Conservation (phyloP, 1,140 invertebrate species). For the Ceratosolen solmsi region DNA sequence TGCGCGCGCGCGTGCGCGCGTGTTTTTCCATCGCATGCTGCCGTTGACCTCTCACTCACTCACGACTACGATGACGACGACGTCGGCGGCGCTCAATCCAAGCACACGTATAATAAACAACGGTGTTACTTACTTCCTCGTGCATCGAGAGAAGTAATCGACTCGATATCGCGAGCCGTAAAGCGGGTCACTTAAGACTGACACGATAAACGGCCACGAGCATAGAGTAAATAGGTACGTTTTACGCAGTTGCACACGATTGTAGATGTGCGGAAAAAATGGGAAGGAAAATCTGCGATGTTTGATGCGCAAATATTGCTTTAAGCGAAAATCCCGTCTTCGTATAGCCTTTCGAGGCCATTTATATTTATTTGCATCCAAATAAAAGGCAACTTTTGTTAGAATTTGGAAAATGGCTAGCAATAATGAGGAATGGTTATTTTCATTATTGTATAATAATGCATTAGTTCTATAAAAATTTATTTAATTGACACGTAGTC, state of each 20-base stretch:
- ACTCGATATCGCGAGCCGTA: constrained; percentile 37
- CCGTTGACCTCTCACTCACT: constrained; percentile 31
- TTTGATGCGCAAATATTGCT: background rate
- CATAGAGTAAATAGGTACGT: constrained; percentile 9
- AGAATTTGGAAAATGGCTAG: no score
- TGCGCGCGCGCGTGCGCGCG: background rate
- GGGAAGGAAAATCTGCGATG: background rate
- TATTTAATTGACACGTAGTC: no score
- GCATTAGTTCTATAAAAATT: no score
- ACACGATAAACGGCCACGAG: constrained; percentile 36
- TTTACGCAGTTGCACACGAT: background rate
- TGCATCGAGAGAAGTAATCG: constrained; percentile 42
- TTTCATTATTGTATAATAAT: no score
- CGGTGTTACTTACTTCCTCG: constrained; percentile 47
- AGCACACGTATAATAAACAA: constrained; percentile 37
- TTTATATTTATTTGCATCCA: no score
- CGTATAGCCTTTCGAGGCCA: background rate
- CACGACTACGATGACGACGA: background rate
- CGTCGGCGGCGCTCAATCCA: background rate
- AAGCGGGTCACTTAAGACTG: constrained; percentile 45
- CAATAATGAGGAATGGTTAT: no score
- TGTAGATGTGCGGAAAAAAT: background rate
- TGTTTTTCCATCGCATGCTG: constrained; percentile 11
- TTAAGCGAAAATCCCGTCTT: background rate
- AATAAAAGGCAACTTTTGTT: no score